Evolutionary conservation across 1,140 invertebrate species (phyloP).

Genomic region (Lordiphosa collinella): DNA sequence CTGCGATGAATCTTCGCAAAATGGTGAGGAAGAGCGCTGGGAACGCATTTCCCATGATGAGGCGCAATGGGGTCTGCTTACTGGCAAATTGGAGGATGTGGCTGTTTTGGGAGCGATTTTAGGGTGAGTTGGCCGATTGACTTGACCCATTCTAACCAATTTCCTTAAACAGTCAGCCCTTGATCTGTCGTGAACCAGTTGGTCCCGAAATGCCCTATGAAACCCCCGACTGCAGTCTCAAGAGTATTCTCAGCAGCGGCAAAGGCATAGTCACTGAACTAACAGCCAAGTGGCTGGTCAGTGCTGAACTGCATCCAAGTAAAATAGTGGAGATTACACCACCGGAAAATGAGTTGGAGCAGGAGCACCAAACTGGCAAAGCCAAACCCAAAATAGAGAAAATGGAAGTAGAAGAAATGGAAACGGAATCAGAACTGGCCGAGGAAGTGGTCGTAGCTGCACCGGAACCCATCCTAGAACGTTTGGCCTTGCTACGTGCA

Average conservation of each 20-base stretch:
- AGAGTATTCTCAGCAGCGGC: conserved; percentile 87
- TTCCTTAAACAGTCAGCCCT: conserved; percentile 33
- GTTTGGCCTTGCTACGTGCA: conserved; percentile 83
- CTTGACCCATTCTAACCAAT: no score
- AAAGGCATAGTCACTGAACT: conserved; percentile 92
- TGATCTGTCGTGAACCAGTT: conserved; percentile 43
- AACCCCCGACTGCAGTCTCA: conserved; percentile 85
- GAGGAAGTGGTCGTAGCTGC: conserved; percentile 12
- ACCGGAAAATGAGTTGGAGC: conserved; percentile 33
- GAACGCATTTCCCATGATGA: conserved; percentile 91
- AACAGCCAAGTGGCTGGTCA: conserved; percentile 89
- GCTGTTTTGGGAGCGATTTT: conserved; percentile 87
- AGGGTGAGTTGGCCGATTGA: conserved; percentile 73
- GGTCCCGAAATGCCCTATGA: conserved; percentile 82
- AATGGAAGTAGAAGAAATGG: background rate
- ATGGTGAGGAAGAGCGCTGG: conserved; percentile 85
- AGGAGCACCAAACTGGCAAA: conserved; percentile 15
- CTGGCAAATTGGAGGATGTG: conserved; percentile 94
- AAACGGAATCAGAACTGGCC: conserved; percentile 16
- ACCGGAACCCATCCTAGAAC: conserved; percentile 80
- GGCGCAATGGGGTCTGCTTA: conserved; percentile 91
- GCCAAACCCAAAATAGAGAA: conserved; percentile 5
- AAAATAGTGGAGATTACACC: conserved; percentile 61
- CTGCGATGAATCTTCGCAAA: conserved; percentile 76
- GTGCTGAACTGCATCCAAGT: conserved; percentile 85